These are phyloP conservation scores for Heterohyrax brucei DNA, from an alignment of 2,797 vertebrate species.

Conservation along the genomic window DNA sequence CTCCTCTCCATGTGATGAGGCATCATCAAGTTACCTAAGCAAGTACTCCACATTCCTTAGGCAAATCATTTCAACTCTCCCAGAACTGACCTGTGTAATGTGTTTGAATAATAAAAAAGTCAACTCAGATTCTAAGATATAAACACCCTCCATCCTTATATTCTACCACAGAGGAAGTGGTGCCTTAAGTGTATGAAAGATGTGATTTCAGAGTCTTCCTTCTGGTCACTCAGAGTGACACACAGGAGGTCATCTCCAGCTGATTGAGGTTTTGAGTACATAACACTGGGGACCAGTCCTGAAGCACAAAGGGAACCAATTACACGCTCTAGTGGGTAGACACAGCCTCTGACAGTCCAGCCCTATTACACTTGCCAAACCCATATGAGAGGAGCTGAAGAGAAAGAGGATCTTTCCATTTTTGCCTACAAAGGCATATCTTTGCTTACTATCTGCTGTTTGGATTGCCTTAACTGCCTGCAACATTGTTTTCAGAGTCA, in stretches of 20 bases:
- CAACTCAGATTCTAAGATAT: background rate
- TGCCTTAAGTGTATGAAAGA: background rate
- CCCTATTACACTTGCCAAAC: background rate
- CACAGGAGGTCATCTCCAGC: background rate
- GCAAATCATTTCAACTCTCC: background rate
- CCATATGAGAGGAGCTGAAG: background rate
- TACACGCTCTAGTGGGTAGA: background rate
- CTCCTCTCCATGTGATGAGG: background rate
- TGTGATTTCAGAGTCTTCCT: background rate
- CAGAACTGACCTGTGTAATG: background rate
- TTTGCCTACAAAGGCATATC: background rate
- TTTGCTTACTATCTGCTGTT: background rate
- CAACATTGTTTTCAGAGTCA: constrained; percentile 7
- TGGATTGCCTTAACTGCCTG: background rate
- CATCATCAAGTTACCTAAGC: background rate
- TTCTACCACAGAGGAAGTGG: background rate
- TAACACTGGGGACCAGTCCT: background rate
- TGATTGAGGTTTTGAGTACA: background rate
- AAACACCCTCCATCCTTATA: background rate
- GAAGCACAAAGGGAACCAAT: background rate
- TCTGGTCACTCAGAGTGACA: constrained; percentile 14
- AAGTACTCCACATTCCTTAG: background rate
- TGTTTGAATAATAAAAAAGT: constrained; percentile 14
- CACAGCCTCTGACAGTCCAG: background rate
- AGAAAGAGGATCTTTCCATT: background rate